phyloP scores from a whole-genome alignment of 2,113 vertebrate species.

The Haplotaxodon microlepis region DNA sequence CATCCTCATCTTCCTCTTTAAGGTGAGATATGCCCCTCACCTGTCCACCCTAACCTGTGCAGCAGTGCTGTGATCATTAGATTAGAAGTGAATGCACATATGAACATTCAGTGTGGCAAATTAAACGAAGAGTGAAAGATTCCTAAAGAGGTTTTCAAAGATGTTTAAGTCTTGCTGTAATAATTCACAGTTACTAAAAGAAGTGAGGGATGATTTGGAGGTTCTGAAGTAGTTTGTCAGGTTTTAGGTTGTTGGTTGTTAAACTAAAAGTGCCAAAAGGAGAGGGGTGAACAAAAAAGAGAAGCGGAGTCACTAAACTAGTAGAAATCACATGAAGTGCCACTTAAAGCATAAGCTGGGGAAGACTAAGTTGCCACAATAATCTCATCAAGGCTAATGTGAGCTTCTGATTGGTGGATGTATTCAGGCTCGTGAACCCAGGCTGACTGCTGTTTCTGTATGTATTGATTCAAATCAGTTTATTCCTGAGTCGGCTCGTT shows the following conservation, averaged over 20 bases:
- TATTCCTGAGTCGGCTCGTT: conserved; percentile 90
- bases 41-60: not conserved
- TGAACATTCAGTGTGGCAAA: not conserved
- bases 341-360: not conserved
- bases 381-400: not conserved
- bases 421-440: not conserved
- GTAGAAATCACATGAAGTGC: not conserved
- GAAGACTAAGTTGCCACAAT: not conserved
- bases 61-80: not conserved
- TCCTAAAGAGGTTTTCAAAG: not conserved
- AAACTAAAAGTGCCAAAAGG: not conserved
- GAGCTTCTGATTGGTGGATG: not conserved
- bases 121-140: not conserved
- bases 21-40: conserved; percentile 57
- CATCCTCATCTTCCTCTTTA: conserved; percentile 82
- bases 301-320: not conserved
- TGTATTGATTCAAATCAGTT: conserved; percentile 65
- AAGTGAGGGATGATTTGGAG: not conserved
- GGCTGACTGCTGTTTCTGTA: not conserved
- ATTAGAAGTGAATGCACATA: not conserved
- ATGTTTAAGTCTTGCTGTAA: not conserved
- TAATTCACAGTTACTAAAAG: not conserved
- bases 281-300: not conserved
- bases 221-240: not conserved
- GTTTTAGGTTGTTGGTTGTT: not conserved